Evolutionary conservation across 2,113 vertebrate genomes (phyloP), one percentile per base, ranked within the genome.

Genomic region (Aspiorhynchus laticeps): DNA sequence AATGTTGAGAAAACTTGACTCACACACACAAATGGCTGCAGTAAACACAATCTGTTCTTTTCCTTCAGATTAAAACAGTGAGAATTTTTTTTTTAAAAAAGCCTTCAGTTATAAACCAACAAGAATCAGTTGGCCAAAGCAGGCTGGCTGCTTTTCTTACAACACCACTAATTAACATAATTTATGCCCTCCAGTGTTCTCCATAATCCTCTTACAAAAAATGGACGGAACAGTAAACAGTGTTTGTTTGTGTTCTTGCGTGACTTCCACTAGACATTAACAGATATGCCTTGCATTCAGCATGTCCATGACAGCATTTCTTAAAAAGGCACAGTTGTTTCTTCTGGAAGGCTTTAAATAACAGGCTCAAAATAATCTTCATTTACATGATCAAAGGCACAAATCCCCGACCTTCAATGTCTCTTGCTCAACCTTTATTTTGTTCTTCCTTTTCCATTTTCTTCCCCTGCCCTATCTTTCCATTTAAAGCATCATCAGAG

Each of bases 161-260:
- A 79, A 86, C 9, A 75, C 12, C 80, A 33, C 14, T 4, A 80
- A 71, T 73, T 56, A 31, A 53, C 63, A 80, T 59, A 9, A 56
- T 56, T 86, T 51, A 15, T 85, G 10, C 9, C 26, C 41, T 63
- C 53, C 26, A 17, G 12, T 63, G 19, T 38, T 80, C 28, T 69
- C 28, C 12, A 53, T 80, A 56, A 86, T 71, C 61, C 77, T 59
- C 77, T 59, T 71, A 76, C 26, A 63, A 12, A 46, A 46, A 65
- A 65, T 6, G 36, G 79, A 43, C 36, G 24, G 56, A 63, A 17
- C 56, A 0, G 79, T 61, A 65, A 43, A 85, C 83, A 59, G 33
- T 43, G 53, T 84, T 21, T 76, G 15, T 76, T 41, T 21, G 28
- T 73, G 43, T 56, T 24, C n/a, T n/a, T 80, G 79, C 59, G 2